Base-by-base conservation (phyloP, 2,797 vertebrate genomes). In the Austrolebias charrua region DNA sequence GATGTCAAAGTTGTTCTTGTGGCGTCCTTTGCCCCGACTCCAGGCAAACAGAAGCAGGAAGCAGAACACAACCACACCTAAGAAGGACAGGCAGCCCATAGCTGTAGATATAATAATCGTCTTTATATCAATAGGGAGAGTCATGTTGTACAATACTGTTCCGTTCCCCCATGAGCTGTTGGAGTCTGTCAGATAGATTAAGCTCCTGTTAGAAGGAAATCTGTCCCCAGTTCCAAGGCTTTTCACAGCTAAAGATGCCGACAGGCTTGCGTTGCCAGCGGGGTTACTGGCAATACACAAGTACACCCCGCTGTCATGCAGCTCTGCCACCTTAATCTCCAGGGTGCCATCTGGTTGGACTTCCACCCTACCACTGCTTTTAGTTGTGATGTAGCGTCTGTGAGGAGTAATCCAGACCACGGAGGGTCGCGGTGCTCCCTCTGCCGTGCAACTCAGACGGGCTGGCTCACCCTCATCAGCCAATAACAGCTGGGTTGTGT, bases 31-130 rank as follows among this genome's bases (percentile, higher is more conserved):
- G 51, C 97, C 97, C 83, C 96, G 92, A 87, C 97, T 99, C 97
- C 97, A 99, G 79, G 95, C 94, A 61, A 99, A 99, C 78, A 99
- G 95, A 69, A 99, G 93, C 75, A 99, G 92, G 86, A 99, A 98
- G 86, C 97, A 99, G 92, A 99, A 98, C 79, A 99, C 86, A 73
- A 99, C 97, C 77, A 98, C 97, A 60, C 97, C 97, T 55, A 99
- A 92, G 86, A 99, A 99, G 81, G 97, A 99, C 89, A 99, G 95
- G 90, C 97, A 99, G 88, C 97, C 97, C 96, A 99, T 99, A 43
- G 97, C 97, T 60, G 97, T 98, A 3, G 97, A 98, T 83, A 99
- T 96, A 82, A 99, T 87, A 89, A 99, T 98, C 73, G 97, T 98
- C 91, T 98, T 99, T 75, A 99, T 93, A 87, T 99, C 97, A 91